Base-by-base conservation (phyloP, 2,113 vertebrate species). In the Catharus bicknelli region DNA sequence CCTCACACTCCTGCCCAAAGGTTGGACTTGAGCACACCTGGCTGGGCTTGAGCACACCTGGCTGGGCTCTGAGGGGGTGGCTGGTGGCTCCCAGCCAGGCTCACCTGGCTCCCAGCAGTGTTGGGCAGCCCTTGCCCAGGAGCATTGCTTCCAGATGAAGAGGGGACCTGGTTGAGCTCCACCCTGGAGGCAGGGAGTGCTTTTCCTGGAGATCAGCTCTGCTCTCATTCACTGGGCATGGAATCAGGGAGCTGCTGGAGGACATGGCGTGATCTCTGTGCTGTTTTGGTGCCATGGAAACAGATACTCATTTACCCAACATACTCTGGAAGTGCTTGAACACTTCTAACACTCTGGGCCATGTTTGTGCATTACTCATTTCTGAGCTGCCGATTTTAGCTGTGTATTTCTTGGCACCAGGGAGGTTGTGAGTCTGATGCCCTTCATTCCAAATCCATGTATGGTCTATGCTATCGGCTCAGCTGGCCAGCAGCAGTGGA, bases 371-470 rank as follows among this genome's bases (percentile, higher is more conserved):
- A 83, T 95, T 95, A 96, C 95, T 96, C 96, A 94, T 95, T 83
- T 70, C 69, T 4, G 68, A 92, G 93, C 93, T 95, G 96, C 96
- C 40, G 66, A 64, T 96, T 96, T 95, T 89, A 91, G 95, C 86
- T 83, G 76, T 88, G 93, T 96, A 10, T 95, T 96, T 97, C 95
- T 96, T 97, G 97, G 97, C 96, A 88, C 13, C 0, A 7, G 40
- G 34, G 36, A 83, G 55, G 61, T 5, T 67, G 50, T 3, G 88
- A 90, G 90, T 21, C 94, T 63, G 50, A 95, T 93, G 84, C 92
- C 90, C 92, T 69, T 94, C 96, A 96, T 96, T 97, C 95, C 95
- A 97, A 91, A 97, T 76, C 97, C 97, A 97, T 97, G 91, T 97
- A 97, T 97, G 97, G 97, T 78, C 87, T 95, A 34, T 40, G 7